Base-by-base conservation (phyloP, 1,140 invertebrate species). In the Helicoverpa zea region DNA sequence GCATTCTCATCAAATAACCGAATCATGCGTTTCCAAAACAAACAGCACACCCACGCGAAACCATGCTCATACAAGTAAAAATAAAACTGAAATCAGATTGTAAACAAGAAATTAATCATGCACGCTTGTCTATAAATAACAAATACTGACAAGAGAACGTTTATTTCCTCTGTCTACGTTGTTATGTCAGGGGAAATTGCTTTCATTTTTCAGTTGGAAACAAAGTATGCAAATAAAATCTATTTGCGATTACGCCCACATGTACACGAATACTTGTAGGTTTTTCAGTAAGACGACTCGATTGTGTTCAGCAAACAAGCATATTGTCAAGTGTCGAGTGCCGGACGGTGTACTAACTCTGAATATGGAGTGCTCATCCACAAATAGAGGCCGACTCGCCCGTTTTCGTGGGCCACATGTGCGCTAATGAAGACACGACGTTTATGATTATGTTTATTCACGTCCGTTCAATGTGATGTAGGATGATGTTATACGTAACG, bases 201-300 rank as follows among this genome's bases (percentile, higher is more conserved):
- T 88, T 85, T 84, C 82, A 89, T 89, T 90, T 90, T 89, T 86
- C 85, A 86, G 80, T 84, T 84, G 79, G 80, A 86, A 88, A 88
- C 86, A 90, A 85, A 54, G 61, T 61, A 56, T 80, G 77, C 59
- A 84, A 83, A 85, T 75, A 81, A 75, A 72, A 35, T 77, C 68
- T 70, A 79, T 75, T 83, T 75, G 9, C 12, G 56, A 81, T 83
- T 76, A 87, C 78, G 78, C 66, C 74, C 56, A 82, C 75, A 73
- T 35, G 35, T 35, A 35, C 35, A 29, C 43, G 58, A 23, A 72
- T 63, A 54, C 58, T 52, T 58, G 61, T 83, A 80, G 79, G 81
- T 79, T 81, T 83, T 82, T 68, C 82, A 78, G 76, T 74, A 66
- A 64, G 18, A 70, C 76, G 81, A 61, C 68, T 84, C 82, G 86